Conservation (phyloP, 2,797 vertebrate genomes). For the Gymnoscopelus braueri region DNA sequence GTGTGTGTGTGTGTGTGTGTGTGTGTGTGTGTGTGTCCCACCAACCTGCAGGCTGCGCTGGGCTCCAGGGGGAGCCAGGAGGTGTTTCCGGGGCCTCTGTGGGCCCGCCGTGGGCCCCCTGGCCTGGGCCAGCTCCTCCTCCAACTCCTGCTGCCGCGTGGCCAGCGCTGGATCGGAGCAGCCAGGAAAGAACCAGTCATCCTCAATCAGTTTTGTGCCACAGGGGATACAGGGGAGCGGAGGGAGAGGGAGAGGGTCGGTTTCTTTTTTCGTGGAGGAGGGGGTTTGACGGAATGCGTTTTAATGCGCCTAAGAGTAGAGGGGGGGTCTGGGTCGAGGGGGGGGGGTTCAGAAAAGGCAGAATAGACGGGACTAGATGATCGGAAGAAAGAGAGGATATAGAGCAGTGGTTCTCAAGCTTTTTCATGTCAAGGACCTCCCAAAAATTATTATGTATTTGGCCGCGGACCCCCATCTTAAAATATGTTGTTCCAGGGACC, state of each 20-base stretch:
- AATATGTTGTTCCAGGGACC: no score
- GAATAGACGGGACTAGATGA: not conserved
- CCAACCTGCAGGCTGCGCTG: constrained; percentile 82
- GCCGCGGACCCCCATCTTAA: no score
- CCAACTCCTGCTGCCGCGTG: constrained; percentile 94
- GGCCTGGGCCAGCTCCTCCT: constrained; percentile 91
- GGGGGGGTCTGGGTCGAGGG: not conserved
- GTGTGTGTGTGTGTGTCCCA: no score
- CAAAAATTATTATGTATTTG: no score
- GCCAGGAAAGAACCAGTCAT: constrained; percentile 99
- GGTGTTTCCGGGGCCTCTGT: constrained; percentile 80
- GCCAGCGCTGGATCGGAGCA: constrained; percentile 97
- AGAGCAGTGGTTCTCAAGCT: no score
- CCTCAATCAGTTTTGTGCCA: constrained; percentile 99
- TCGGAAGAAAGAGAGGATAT: no score
- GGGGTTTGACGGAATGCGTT: no score
- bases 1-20: no score
- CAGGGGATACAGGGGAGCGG: constrained; percentile 78
- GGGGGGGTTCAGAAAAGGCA: constrained; percentile 8
- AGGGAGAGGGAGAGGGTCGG: constrained; percentile 50
- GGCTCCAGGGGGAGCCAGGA: constrained; percentile 63
- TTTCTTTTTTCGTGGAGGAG: constrained; percentile 23
- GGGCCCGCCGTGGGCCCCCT: constrained; percentile 75
- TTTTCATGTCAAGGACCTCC: no score
- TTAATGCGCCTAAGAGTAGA: no score